Conservation (phyloP, 2,888 invertebrate species). For the Agriotes lineatus region DNA sequence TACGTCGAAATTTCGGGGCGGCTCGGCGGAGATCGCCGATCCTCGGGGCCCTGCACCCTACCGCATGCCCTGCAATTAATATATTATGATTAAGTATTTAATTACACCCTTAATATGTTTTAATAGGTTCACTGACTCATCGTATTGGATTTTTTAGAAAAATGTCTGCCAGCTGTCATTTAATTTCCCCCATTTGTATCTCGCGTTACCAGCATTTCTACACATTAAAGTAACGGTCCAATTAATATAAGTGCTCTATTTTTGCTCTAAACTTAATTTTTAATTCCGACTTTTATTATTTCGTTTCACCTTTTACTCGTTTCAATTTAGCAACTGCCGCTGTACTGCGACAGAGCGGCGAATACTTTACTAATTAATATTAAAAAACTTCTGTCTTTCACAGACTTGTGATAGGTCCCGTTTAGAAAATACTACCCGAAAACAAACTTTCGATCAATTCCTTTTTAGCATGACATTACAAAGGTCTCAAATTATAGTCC, state of each 20-base stretch:
- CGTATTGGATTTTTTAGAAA: slow-evolving; percentile 45
- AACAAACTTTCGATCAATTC: no score
- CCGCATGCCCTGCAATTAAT: slow-evolving; percentile 65
- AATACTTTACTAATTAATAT: no score
- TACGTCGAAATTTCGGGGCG: slow-evolving; percentile 40
- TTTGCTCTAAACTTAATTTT: slow-evolving; percentile 18
- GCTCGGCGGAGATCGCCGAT: slow-evolving; percentile 56
- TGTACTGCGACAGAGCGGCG: no score
- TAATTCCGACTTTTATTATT: neutral
- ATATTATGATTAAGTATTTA: slow-evolving; percentile 66
- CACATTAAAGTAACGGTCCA: slow-evolving; percentile 28
- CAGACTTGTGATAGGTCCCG: no score
- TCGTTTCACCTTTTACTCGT: no score
- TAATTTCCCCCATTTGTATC: slow-evolving; percentile 13
- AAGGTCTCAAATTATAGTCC: no score
- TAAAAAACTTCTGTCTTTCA: no score
- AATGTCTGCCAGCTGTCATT: slow-evolving; percentile 37
- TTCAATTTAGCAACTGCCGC: no score
- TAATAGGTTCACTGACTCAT: slow-evolving; percentile 60
- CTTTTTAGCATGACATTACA: no score
- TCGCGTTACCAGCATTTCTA: slow-evolving; percentile 28
- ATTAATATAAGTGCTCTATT: slow-evolving; percentile 31
- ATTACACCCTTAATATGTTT: slow-evolving; percentile 61
- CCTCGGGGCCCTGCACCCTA: slow-evolving; percentile 61
- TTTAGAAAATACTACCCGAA: no score